Evolutionary conservation across 1,140 invertebrate species (phyloP).

Genomic region (Stratiolaelaps scimitus): DNA sequence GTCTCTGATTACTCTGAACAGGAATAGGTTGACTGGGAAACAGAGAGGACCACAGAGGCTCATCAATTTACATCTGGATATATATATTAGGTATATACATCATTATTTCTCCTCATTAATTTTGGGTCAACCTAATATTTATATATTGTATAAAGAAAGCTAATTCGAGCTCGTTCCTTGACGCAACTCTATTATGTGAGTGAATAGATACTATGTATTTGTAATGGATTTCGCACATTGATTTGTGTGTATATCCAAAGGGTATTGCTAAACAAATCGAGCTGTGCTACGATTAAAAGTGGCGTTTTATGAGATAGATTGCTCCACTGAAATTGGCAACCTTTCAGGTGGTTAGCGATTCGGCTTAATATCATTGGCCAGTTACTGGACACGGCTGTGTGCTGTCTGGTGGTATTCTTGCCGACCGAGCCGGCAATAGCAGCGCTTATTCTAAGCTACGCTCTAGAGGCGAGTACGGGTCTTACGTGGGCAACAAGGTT

Average conservation of each 20-base stretch:
- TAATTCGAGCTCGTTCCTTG: background rate
- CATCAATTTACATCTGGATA: too few species aligned
- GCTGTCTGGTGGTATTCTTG: conserved; percentile 37
- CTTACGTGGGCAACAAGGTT: conserved; percentile 1
- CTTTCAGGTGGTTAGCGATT: conserved; percentile 26
- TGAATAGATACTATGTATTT: background rate
- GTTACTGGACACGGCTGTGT: conserved; percentile 36
- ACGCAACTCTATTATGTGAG: background rate
- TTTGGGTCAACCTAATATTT: too few species aligned
- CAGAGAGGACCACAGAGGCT: too few species aligned
- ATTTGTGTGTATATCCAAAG: background rate
- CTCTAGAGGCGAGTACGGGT: conserved; percentile 28
- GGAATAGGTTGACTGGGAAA: too few species aligned
- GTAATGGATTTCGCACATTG: background rate
- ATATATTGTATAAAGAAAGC: too few species aligned
- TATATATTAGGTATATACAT: too few species aligned
- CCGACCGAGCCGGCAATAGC: conserved; percentile 34
- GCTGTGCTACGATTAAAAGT: background rate
- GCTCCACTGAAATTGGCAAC: background rate
- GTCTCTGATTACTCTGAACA: too few species aligned
- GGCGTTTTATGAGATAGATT: background rate
- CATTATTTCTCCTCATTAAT: too few species aligned
- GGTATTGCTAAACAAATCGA: background rate
- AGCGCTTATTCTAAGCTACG: conserved; percentile 38
- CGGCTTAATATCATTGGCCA: conserved; percentile 34